Base-by-base conservation (phyloP, 2,888 invertebrate genomes). In the Euplexia lucipara region DNA sequence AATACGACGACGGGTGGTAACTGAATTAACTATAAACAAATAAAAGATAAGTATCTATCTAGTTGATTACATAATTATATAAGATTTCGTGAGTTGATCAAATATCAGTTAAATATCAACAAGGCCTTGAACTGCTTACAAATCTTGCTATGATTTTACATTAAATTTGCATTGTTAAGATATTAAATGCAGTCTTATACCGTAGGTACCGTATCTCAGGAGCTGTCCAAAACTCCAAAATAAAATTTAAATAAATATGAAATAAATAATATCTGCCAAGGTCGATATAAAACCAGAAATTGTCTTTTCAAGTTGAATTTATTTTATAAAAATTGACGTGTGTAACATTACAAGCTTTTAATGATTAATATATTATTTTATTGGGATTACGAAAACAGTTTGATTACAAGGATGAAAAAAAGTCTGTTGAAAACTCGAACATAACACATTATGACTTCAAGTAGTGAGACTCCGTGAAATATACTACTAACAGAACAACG, bases 121-220 rank as follows among this genome's bases (percentile, higher is more conserved):
- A 14, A 1, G 0, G 20, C 66, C 67, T 52, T 73, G 65, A 68
- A 51, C 52, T 41, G 30, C 14, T 32, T 22, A 41, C 35, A 41
- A 60, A 75, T 70, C 26, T 44, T 6, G 10, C 34, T 44, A 58
- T 42, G 51, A 6, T 45, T 47, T 72, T 41, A 39, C 54, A 45
- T 26, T 16, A 45, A n/a, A 77, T 71, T 57, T 49, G 44, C 30
- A 65, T 72, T 22, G 14, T 45, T 58, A 41, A 32, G 22, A 44
- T 20, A 48, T 22, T 39, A n/a, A 30, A 41, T 16, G 22, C 48
- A 59, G 7, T 16, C 41, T 3, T 42, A 30, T n/a, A n/a, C n/a
- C n/a, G n/a, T n/a, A 70, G 45, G 26, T 54, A 45, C 34, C 18
- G 34, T 22, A 39, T 68, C 48, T 32, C 34, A 10, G 9, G n/a